Evolutionary conservation across 2,113 vertebrate species (phyloP).

Genomic region (Paradoxurus hermaphroditus): DNA sequence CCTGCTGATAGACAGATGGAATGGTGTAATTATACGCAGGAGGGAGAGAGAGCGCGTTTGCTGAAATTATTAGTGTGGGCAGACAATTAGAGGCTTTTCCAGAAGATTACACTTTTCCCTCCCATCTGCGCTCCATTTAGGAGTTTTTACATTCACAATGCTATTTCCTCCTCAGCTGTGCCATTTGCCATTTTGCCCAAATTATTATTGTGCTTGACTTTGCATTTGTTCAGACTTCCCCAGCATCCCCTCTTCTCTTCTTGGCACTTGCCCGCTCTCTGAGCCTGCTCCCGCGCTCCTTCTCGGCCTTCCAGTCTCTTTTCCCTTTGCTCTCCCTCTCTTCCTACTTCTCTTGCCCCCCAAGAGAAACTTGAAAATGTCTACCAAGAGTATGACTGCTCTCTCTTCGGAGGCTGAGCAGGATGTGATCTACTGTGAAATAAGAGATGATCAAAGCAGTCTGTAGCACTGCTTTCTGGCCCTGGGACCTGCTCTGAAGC

Average conservation of each 20-base stretch:
- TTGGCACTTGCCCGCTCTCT: neutral
- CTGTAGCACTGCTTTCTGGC: neutral
- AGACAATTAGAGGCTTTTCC: slow-evolving; percentile 91
- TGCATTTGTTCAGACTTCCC: neutral
- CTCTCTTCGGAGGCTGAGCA: neutral
- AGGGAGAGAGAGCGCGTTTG: slow-evolving; percentile 79
- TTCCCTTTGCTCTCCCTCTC: neutral
- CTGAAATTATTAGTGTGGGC: slow-evolving; percentile 87
- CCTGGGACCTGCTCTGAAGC: neutral
- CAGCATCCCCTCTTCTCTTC: neutral
- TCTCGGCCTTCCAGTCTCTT: neutral
- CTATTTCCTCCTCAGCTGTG: slow-evolving; percentile 76
- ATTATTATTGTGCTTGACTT: slow-evolving; percentile 71
- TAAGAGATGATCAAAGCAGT: neutral
- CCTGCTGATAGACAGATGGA: slow-evolving; percentile 91
- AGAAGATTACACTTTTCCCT: slow-evolving; percentile 89
- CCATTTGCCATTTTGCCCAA: slow-evolving; percentile 69
- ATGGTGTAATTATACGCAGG: slow-evolving; percentile 88
- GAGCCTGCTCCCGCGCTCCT: neutral
- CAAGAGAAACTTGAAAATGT: neutral
- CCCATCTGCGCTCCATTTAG: slow-evolving; percentile 84
- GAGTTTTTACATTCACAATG: slow-evolving; percentile 67
- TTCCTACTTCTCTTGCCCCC: neutral
- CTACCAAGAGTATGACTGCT: neutral
- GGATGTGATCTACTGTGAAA: neutral